Evolutionary conservation across 2,113 vertebrate species (phyloP).

Genomic region (Hyperopisus bebe): DNA sequence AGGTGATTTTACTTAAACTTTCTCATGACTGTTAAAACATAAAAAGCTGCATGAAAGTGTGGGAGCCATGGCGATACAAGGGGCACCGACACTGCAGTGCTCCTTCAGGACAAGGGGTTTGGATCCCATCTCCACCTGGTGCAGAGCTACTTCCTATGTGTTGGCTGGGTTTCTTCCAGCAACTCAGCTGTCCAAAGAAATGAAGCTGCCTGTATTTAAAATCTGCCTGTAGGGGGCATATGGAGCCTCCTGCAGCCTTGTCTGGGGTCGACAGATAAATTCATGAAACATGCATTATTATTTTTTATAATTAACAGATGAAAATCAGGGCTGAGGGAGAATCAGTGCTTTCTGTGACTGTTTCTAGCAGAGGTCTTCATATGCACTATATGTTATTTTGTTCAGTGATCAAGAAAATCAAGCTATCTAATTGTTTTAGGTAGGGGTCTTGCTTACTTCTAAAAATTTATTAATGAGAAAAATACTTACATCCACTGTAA

Average conservation of each 20-base stretch:
- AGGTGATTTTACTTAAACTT: neutral
- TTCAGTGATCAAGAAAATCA: neutral
- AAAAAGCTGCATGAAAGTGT: neutral
- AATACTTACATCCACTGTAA: neutral
- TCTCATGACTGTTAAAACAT: neutral
- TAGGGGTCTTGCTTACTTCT: neutral
- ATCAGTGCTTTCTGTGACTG: neutral
- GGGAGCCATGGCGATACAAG: neutral
- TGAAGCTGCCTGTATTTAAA: neutral
- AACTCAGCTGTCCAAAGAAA: neutral
- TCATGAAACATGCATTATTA: neutral
- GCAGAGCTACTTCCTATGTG: neutral
- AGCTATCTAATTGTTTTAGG: neutral
- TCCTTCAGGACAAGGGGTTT: neutral
- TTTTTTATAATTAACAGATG: neutral
- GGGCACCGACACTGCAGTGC: neutral
- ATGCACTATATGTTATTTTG: neutral
- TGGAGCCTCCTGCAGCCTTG: neutral
- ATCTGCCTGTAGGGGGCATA: neutral
- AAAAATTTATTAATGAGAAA: neutral
- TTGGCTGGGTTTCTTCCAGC: neutral
- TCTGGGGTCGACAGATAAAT: neutral
- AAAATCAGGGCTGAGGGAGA: neutral
- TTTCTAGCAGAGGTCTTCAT: neutral
- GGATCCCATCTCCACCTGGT: neutral